Evolutionary conservation across 64 coral and sea anemone genomes (phyloP), one percentile per base, ranked within the genome.

Genomic region (Montipora efflorescens): DNA sequence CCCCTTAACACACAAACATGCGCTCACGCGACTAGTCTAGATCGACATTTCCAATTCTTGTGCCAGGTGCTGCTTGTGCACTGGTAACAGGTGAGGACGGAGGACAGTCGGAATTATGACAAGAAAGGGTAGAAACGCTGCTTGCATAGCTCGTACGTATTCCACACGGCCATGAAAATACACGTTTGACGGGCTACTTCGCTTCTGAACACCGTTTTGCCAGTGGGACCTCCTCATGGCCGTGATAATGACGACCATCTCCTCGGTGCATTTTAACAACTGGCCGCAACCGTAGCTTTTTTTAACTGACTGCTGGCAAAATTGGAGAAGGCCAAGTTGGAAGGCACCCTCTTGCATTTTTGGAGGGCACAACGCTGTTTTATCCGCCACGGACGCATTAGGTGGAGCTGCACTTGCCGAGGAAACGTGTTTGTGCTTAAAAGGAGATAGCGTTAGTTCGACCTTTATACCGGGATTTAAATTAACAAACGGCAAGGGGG

Each of bases 201-300:
- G 19, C 47, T 86, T 62, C 28, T 78, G 70, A 8, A 62, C 88
- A 2, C 88, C 88, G 85, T 90, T 84, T 52, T 95, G 61, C 53
- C 79, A 77, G 79, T 84, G 91, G 19, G 77, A 47, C 19, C 88
- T 71, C 36, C 74, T 47, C 61, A 62, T 94, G 48, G 86, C 62
- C 45, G 69, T 75, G 16, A 89, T 59, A 21, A 95, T 90, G 22
- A 95, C 93, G 15, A 79, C 21, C 23, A 13, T 90, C 55, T 22
- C 15, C 77, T 84, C 51, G 68, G 21, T 72, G 25, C 5, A 61
- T 20, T 74, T 94, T 94, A 89, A 71, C 87, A 94, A 64, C 48
- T 94, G 62, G 12, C 84, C 79, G 78, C 88, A 95, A 22, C 88
- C 80, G 20, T 90, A 86, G 74, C 93, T 87, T 19, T 95, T 89